These are phyloP conservation scores for Apamea monoglypha DNA, from an alignment of 2,888 invertebrate genomes.

Conservation along the genomic window DNA sequence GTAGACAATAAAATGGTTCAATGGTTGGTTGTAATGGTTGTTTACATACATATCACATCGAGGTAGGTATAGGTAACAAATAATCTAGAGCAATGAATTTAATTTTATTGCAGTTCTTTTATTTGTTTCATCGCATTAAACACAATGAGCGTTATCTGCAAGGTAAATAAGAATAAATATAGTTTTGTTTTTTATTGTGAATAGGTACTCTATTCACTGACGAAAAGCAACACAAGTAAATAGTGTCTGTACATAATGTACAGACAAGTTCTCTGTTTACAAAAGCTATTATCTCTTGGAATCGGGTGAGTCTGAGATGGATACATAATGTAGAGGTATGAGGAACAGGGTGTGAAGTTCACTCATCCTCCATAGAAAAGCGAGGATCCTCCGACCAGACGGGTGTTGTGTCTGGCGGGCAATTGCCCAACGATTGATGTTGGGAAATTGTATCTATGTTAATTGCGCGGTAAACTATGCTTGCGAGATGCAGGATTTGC, in stretches of 20 bases:
- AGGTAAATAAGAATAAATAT: slow-evolving; percentile 19
- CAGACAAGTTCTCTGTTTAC: slow-evolving; percentile 10
- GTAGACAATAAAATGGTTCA: too few species aligned
- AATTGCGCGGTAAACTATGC: too few species aligned
- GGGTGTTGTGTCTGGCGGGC: too few species aligned
- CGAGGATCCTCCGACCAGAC: too few species aligned
- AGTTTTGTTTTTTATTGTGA: slow-evolving; percentile 7
- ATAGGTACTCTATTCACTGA: neutral
- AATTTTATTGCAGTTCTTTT: slow-evolving; percentile 36
- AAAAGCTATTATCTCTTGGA: neutral
- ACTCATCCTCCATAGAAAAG: too few species aligned
- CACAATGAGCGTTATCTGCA: neutral
- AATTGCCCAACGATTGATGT: too few species aligned
- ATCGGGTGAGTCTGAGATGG: slow-evolving; percentile 1
- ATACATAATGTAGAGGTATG: too few species aligned
- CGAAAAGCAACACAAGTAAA: neutral
- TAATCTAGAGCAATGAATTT: slow-evolving; percentile 21
- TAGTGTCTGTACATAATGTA: neutral
- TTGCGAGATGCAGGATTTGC: too few species aligned
- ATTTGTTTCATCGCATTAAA: slow-evolving; percentile 18
- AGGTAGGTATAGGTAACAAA: neutral
- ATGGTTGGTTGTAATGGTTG: neutral
- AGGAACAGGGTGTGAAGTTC: too few species aligned
- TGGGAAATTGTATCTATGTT: too few species aligned
- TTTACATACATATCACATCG: slow-evolving; percentile 3